Base-by-base conservation (phyloP, 2,888 invertebrate species). In the Drosophila hamatofila region DNA sequence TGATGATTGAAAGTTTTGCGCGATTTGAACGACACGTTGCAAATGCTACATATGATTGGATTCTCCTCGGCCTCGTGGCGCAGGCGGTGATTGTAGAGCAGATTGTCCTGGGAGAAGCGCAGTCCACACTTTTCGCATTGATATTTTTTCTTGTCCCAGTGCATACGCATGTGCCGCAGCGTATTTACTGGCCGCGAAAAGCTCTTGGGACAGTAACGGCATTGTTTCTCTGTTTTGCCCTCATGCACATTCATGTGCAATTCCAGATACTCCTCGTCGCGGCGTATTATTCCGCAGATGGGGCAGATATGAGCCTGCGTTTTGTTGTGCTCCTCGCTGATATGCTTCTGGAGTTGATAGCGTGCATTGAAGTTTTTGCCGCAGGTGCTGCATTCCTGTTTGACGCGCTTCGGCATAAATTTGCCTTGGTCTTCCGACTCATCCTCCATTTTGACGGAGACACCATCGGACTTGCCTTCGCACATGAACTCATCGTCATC, bases 131-230 rank as follows among this genome's bases (percentile, higher is more conserved):
- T 92, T 70, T 92, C 92, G 41, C 92, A 92, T 65, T 92, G 92
- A 51, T 90, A 92, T 57, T 92, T 92, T 42, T 92, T 92, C 57
- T 92, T 92, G 63, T 92, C 91, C 92, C 92, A 92, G 61, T 92
- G 92, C 71, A 89, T 82, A 3, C 92, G 90, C 92, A 92, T 92
- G 58, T 92, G 92, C 0, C 92, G 88, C 35, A 92, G 67, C 0
- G 92, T 92, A 48, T 92, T 92, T 0, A 92, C 90, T 0, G 91
- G 91, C 0, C 92, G 81, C 0, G 91, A 89, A 66, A 91, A 92
- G 9, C 85, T 85, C 67, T 92, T 92, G 2, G 90, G 88, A 6
- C 92, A 92, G 59, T 89, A 92, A 0, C 92, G 91, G 12, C 92
- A 92, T 41, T 92, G 92, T 46, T 91, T 91, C 72, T 92, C 92